These are phyloP conservation scores for Cataglyphis rosenhaueri DNA, from an alignment of 2,888 invertebrate genomes.

Conservation along the genomic window DNA sequence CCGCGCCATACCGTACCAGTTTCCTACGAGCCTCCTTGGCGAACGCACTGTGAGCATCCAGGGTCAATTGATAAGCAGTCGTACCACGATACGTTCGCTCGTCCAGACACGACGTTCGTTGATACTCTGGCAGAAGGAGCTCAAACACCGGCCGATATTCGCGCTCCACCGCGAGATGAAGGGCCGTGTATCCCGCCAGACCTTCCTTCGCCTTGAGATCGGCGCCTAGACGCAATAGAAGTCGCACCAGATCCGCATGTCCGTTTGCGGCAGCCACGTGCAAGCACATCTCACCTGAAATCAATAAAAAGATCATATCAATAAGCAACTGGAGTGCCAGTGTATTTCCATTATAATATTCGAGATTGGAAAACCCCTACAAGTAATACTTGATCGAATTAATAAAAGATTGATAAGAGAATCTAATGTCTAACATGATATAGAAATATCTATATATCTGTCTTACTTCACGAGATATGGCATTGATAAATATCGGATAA, in stretches of 20 bases:
- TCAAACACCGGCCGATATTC: conserved; percentile 88
- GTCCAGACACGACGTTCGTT: conserved; percentile 86
- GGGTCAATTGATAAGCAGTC: conserved; percentile 90
- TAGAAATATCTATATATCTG: background rate
- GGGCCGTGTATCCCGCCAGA: conserved; percentile 91
- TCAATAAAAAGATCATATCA: conserved; percentile 57
- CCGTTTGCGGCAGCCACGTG: conserved; percentile 93
- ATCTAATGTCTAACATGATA: background rate
- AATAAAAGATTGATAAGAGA: background rate
- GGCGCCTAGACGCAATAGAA: conserved; percentile 92
- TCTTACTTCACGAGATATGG: background rate
- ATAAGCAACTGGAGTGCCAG: background rate
- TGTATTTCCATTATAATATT: background rate
- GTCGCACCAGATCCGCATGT: conserved; percentile 90
- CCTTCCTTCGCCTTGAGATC: conserved; percentile 94
- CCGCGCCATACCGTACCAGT: conserved; percentile 83
- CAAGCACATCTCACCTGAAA: conserved; percentile 94
- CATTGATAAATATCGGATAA: background rate
- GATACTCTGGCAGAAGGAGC: conserved; percentile 89
- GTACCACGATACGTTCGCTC: conserved; percentile 90
- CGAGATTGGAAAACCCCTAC: background rate
- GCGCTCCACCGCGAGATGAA: conserved; percentile 92
- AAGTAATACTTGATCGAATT: background rate
- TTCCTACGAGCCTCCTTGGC: conserved; percentile 75
- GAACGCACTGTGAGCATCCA: conserved; percentile 79